Conservation (phyloP, 2,797 vertebrate species). For the Setipinna tenuifilis region DNA sequence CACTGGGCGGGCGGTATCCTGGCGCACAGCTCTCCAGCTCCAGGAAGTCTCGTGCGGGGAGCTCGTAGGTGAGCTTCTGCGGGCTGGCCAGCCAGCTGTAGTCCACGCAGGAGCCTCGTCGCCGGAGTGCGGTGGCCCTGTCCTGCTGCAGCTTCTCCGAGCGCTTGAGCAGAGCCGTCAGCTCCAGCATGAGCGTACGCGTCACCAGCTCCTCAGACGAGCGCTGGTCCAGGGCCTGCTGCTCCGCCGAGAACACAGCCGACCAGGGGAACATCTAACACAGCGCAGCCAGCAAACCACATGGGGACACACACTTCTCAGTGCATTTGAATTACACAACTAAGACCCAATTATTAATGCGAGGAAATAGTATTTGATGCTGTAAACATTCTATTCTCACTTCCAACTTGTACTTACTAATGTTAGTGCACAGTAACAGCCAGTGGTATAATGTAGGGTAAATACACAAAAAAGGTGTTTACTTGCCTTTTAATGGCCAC, state of each 20-base stretch:
- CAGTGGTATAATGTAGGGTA: no score
- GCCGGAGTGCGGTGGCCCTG: conserved; percentile 46
- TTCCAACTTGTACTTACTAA: no score
- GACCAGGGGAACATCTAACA: conserved; percentile 53
- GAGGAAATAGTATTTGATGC: no score
- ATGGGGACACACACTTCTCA: no score
- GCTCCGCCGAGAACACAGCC: conserved; percentile 37
- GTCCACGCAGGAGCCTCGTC: conserved; percentile 57
- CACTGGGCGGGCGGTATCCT: conserved; percentile 59
- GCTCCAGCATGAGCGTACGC: conserved; percentile 59
- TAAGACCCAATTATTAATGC: no score
- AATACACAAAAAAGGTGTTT: no score
- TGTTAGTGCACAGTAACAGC: no score
- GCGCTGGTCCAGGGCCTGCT: conserved; percentile 37
- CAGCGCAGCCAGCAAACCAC: not conserved
- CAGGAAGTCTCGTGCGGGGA: conserved; percentile 53
- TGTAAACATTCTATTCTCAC: no score
- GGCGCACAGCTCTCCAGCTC: conserved; percentile 59
- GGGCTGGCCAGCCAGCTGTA: conserved; percentile 60
- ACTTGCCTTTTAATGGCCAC: no score
- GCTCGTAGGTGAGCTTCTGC: conserved; percentile 48
- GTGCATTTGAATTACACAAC: no score
- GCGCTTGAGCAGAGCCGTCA: conserved; percentile 51
- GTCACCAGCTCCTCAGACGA: conserved; percentile 55
- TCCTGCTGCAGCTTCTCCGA: conserved; percentile 51